These are phyloP conservation scores for Drosophila pseudoananassae DNA, from an alignment of 1,140 invertebrate genomes.

Conservation along the genomic window DNA sequence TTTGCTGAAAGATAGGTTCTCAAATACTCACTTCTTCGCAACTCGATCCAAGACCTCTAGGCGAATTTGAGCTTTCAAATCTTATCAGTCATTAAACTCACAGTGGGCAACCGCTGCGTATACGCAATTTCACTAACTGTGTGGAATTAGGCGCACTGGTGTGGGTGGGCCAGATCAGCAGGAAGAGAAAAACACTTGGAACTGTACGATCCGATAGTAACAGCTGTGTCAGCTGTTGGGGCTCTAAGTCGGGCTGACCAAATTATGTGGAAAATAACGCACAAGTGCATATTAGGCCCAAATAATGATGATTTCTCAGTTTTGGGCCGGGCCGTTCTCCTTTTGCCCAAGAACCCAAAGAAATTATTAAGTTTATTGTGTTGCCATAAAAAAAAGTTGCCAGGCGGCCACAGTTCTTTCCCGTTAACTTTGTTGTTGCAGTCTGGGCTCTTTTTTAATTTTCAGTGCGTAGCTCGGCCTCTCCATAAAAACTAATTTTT, in stretches of 20 bases:
- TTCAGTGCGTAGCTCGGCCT: conserved; percentile 40
- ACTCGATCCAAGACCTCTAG: conserved; percentile 32
- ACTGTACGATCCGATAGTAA: conserved; percentile 42
- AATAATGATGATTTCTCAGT: conserved; percentile 65
- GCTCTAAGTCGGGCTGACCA: conserved; percentile 41
- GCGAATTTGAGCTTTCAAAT: conserved; percentile 37
- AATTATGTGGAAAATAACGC: conserved; percentile 43
- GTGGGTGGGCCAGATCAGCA: conserved; percentile 28
- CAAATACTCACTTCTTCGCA: neutral
- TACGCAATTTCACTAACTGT: conserved; percentile 38
- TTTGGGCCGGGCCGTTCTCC: conserved; percentile 1
- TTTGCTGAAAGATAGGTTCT: neutral
- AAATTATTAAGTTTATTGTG: conserved; percentile 48
- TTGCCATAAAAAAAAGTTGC: conserved; percentile 43
- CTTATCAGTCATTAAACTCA: conserved; percentile 79
- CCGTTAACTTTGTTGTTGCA: conserved; percentile 32
- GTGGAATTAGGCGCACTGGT: conserved; percentile 1
- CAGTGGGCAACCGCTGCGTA: conserved; percentile 37
- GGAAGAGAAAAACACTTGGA: conserved; percentile 23
- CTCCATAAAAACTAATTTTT: conserved; percentile 49
- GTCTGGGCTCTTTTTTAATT: conserved; percentile 25
- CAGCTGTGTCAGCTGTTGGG: conserved; percentile 68
- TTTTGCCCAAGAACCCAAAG: neutral
- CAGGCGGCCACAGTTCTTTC: conserved; percentile 14
- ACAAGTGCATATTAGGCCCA: conserved; percentile 42